phyloP scores from a whole-genome alignment of 2,797 vertebrate genomes.

The Margarornis squamiger region DNA sequence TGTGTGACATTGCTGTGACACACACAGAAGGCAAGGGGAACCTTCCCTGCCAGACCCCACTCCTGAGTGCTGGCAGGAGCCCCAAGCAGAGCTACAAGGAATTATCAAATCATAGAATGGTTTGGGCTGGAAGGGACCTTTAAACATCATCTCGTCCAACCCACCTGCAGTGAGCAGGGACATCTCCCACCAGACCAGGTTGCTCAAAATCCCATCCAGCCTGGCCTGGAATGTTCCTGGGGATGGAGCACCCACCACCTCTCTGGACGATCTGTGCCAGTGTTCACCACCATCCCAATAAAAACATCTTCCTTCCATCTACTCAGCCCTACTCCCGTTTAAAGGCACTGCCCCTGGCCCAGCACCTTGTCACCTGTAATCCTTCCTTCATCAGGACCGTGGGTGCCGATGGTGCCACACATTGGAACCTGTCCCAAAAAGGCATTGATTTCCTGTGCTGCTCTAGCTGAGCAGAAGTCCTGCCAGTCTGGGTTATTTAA shows the following conservation, averaged over 20 bases:
- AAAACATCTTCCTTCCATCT: not conserved
- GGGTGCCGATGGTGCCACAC: rapidly evolving
- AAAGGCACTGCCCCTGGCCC: not conserved
- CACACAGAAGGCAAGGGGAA: rapidly evolving
- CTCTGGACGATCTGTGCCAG: not conserved
- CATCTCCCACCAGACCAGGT: not conserved
- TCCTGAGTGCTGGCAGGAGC: not conserved
- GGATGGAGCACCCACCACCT: not conserved
- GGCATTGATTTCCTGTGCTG: not conserved
- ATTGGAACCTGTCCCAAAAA: not conserved
- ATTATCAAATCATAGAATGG: not conserved
- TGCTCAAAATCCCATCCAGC: not conserved
- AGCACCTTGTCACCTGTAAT: rapidly evolving
- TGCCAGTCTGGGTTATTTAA: not conserved
- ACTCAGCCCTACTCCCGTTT: not conserved
- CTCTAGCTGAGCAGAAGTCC: not conserved
- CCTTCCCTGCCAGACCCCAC: not conserved
- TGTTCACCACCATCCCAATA: rapidly evolving
- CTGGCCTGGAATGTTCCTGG: not conserved
- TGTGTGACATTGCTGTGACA: rapidly evolving
- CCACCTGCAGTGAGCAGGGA: not conserved
- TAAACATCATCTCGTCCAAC: not conserved
- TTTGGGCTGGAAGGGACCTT: not conserved
- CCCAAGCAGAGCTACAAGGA: rapidly evolving
- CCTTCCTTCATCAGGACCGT: rapidly evolving